Base-by-base conservation (phyloP, 1,140 invertebrate genomes). In the Diabrotica virgifera region DNA sequence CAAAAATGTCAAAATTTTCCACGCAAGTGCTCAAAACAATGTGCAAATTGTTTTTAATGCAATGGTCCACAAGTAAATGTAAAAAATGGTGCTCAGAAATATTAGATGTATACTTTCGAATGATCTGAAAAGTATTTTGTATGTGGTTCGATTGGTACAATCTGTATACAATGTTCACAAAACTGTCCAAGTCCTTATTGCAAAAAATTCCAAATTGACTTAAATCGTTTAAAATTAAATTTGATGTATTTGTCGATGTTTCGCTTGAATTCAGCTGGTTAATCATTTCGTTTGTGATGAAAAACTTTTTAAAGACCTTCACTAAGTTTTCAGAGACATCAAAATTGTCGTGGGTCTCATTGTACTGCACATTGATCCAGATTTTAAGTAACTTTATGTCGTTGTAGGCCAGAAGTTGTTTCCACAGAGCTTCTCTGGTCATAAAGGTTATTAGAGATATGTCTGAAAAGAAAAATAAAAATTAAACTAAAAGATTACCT, bases 261-360 rank as follows among this genome's bases (percentile, higher is more conserved):
- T 55, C 66, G 46, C 57, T 63, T 50, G 66, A 11, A 8, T 52
- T 52, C 37, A 77, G 13, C 36, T 63, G 57, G 52, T 82, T 76
- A 63, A 88, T 80, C 86, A 89, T 87, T 59, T 85, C 79, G 36
- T 82, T 63, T 6, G 80, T 83, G 54, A 89, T 85, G 52, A 82
- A 68, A 75, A 84, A 83, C 61, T 80, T 80, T 38, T 78, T 74
- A 73, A 88, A 84, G 51, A 82, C 75, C 13, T 77, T 75, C 62
- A 82, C 79, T 52, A 85, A 71, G 63, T 79, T 78, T 40, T 81
- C 78, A 36, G 81, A 66, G 11, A 81, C 74, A 76, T 59, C 79
- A 37, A 80, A 78, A 62, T 79, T 74, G 72, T 78, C 75, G 69
- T 78, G 80, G 58, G 75, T 72, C 63, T 79, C 78, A 55, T 79